Percentiles rank a stretch among this genome's conserved stretches.
These are phyloP conservation scores for Kryptolebias ocellatus DNA, from an alignment of 2,797 vertebrate genomes.

Conservation along the genomic window DNA sequence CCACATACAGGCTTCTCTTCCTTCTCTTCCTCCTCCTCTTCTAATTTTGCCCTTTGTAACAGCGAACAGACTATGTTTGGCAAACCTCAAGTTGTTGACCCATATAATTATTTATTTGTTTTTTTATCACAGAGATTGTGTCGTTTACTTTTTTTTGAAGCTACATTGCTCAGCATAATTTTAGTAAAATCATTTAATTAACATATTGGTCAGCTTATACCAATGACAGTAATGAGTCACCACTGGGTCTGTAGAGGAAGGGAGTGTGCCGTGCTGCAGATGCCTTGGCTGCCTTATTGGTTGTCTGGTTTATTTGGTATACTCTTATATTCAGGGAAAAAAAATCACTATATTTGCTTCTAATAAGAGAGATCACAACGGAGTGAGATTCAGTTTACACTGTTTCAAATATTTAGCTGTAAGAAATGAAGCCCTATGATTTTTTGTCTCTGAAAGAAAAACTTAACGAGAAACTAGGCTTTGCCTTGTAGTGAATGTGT, in stretches of 20 bases:
- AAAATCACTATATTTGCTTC: neutral
- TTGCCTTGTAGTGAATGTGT: too few species aligned
- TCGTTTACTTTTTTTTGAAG: too few species aligned
- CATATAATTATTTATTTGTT: too few species aligned
- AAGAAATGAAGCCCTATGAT: slow-evolving; percentile 2
- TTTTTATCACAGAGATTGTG: too few species aligned
- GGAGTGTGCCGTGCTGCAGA: slow-evolving; percentile 25
- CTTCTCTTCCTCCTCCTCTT: too few species aligned
- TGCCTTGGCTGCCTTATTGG: slow-evolving; percentile 38
- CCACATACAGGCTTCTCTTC: too few species aligned
- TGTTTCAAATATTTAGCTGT: neutral
- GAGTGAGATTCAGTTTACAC: neutral
- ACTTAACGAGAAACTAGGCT: neutral
- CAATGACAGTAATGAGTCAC: slow-evolving; percentile 80
- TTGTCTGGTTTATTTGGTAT: slow-evolving; percentile 53
- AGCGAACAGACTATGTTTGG: too few species aligned
- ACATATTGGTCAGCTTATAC: slow-evolving; percentile 50
- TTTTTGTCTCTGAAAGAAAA: neutral
- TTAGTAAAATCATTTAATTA: slow-evolving; percentile 40
- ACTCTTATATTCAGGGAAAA: slow-evolving; percentile 12
- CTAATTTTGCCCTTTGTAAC: too few species aligned
- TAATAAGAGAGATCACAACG: neutral
- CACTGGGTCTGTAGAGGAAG: slow-evolving; percentile 51
- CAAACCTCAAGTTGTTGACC: too few species aligned
- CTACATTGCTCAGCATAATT: slow-evolving; percentile 2